These are phyloP conservation scores for Nebria ingens DNA, from an alignment of 1,140 invertebrate species.

Conservation along the genomic window DNA sequence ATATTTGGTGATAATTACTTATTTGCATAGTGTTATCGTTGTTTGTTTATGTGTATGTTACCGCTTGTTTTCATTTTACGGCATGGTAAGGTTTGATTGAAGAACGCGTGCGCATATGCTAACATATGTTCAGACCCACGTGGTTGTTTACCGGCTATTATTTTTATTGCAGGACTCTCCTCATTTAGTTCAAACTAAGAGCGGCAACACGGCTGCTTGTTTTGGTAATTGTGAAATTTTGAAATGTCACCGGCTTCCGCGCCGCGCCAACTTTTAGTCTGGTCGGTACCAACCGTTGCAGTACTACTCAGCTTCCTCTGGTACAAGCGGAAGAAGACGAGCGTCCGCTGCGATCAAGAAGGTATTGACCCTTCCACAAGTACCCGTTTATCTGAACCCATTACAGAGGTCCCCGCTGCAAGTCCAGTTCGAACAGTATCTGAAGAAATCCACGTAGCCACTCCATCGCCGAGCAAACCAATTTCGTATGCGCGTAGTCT, in stretches of 20 bases:
- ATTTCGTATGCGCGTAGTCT: slow-evolving; percentile 22
- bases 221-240: neutral
- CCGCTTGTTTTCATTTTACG: no score
- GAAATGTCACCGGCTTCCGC: slow-evolving; percentile 42
- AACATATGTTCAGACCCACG: slow-evolving; percentile 3
- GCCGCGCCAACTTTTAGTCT: slow-evolving; percentile 47
- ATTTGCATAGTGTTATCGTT: no score
- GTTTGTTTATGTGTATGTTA: no score
- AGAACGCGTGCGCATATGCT: neutral
- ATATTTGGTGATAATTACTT: no score
- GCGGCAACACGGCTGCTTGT: neutral
- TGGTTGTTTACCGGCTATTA: no score
- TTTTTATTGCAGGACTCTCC: no score
- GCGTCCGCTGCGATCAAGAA: slow-evolving; percentile 36
- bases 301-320: slow-evolving; percentile 50
- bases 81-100: no score
- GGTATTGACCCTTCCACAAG: slow-evolving; percentile 14
- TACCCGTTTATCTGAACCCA: neutral
- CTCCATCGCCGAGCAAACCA: slow-evolving; percentile 9
- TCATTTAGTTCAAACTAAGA: no score
- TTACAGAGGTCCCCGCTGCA: slow-evolving; percentile 28
- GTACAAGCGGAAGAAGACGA: slow-evolving; percentile 47
- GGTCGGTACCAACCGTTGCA: slow-evolving; percentile 47
- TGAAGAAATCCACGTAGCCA: slow-evolving; percentile 27
- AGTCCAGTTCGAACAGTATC: slow-evolving; percentile 28